Percentiles rank a stretch among this genome's conserved stretches.
phyloP scores from a whole-genome alignment of 2,113 vertebrate species.

The Caloenas nicobarica region DNA sequence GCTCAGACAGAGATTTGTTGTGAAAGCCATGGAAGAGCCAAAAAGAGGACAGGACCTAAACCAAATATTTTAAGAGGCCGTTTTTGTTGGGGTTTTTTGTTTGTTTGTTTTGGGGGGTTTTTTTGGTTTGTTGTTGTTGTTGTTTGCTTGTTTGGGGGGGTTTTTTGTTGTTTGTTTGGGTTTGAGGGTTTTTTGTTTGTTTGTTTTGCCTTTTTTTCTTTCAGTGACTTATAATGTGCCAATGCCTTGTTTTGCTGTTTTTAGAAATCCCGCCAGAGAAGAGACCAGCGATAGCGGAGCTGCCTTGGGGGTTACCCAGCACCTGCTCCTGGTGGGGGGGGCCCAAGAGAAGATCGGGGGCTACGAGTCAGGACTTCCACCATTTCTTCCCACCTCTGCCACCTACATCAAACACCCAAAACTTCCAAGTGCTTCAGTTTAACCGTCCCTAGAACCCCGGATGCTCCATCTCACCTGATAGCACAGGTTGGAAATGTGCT shows the following conservation, averaged over 20 bases:
- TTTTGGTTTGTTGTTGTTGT: no score
- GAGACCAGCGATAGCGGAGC: fast-evolving
- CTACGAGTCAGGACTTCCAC: background rate
- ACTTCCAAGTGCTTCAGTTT: fast-evolving
- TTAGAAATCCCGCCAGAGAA: fast-evolving
- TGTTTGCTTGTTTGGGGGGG: no score
- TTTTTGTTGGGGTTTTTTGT: background rate
- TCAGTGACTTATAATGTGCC: fast-evolving
- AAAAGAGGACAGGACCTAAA: background rate
- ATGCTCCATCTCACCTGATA: fast-evolving
- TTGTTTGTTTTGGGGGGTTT: no score
- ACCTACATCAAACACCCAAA: background rate
- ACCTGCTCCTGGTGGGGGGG: fast-evolving
- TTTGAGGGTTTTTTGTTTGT: no score
- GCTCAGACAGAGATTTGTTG: background rate
- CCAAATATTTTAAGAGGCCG: background rate
- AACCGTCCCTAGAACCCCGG: fast-evolving
- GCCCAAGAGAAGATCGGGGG: fast-evolving
- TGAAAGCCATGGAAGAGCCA: background rate
- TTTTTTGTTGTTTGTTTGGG: no score
- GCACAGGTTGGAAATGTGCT: background rate
- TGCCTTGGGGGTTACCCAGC: fast-evolving
- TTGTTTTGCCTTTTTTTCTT: background rate
- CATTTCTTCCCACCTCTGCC: background rate
- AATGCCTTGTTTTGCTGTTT: fast-evolving